Evolutionary conservation across 2,797 vertebrate species (phyloP).

Genomic region (Rachycentron canadum): DNA sequence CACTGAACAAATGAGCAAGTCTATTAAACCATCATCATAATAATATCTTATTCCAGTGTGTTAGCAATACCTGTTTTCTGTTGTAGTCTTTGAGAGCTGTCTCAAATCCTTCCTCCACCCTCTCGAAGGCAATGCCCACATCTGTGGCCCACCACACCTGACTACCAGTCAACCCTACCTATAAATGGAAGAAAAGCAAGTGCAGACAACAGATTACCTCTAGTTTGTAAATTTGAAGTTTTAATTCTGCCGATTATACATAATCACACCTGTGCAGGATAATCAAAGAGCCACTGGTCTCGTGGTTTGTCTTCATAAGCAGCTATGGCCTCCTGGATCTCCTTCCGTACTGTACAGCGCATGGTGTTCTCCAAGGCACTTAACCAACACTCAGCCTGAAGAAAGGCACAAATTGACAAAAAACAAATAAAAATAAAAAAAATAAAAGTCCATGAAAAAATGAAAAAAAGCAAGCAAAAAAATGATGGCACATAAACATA

Average conservation of each 20-base stretch:
- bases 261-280: slow-evolving; percentile 78
- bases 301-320: slow-evolving; percentile 85
- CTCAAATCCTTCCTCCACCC: slow-evolving; percentile 86
- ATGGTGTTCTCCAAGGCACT: slow-evolving; percentile 80
- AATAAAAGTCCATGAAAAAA: background rate
- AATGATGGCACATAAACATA: background rate
- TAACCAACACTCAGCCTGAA: slow-evolving; percentile 82
- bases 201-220: background rate
- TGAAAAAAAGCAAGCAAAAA: background rate
- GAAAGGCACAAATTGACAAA: background rate
- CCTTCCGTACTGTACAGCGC: slow-evolving; percentile 80
- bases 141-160: slow-evolving; percentile 85
- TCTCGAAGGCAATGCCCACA: slow-evolving; percentile 86
- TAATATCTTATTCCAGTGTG: background rate
- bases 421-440: background rate
- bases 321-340: slow-evolving; percentile 83
- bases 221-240: background rate
- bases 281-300: slow-evolving; percentile 86
- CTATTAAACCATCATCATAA: background rate
- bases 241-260: background rate
- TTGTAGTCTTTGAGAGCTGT: slow-evolving; percentile 86
- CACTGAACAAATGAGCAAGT: background rate
- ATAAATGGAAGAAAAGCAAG: slow-evolving; percentile 5
- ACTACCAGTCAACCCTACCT: slow-evolving; percentile 83
- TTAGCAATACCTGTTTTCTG: slow-evolving; percentile 79